Evolutionary conservation across 2,888 invertebrate species (phyloP), one percentile per base, ranked within the genome.

Genomic region (Mycalesis mineus): DNA sequence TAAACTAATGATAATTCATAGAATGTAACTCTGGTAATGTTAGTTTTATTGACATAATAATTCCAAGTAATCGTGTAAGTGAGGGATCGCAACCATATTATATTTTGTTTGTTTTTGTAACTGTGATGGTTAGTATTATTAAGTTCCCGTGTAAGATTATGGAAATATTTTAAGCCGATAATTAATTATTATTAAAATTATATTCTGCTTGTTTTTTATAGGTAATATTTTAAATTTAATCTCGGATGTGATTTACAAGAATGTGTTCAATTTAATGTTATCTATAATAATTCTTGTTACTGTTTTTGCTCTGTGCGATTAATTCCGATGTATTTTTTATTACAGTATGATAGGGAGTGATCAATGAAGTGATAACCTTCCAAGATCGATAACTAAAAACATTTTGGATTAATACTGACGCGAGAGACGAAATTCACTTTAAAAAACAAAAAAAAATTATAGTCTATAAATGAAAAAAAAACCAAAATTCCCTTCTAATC

Each of bases 101-200:
- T 73, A 73, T 68, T 76, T 78, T 81, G 74, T 73, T 82, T 31
- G 14, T 37, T 22, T 37, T 28, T 49, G 7, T 77, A 79, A 80
- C 86, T 87, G 88, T 87, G 88, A 88, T 88, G 61, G 71, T 78
- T 84, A 61, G 61, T 83, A 80, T 79, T 82, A 77, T 69, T 69
- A 59, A 63, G 53, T 60, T 57, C 33, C 55, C 37, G 55, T 58
- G 44, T 55, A 58, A 57, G 9, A 11, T 33, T 9, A 9, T 33
- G 45, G 45, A 39, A 44, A 47, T 49, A 39, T 53, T 55, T 47
- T 49, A 42, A 57, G 15, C 28, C 11, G 57, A 42, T 55, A 22
- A 22, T 22, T 22, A 4, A 22, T n/a, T 22, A 22, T 22, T 22
- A 22, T 36, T 55, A 58, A 45, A 37, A 13, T 37, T 37, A 28